Conservation (phyloP, 2,888 invertebrate genomes). For the Hyppa rectilinea region DNA sequence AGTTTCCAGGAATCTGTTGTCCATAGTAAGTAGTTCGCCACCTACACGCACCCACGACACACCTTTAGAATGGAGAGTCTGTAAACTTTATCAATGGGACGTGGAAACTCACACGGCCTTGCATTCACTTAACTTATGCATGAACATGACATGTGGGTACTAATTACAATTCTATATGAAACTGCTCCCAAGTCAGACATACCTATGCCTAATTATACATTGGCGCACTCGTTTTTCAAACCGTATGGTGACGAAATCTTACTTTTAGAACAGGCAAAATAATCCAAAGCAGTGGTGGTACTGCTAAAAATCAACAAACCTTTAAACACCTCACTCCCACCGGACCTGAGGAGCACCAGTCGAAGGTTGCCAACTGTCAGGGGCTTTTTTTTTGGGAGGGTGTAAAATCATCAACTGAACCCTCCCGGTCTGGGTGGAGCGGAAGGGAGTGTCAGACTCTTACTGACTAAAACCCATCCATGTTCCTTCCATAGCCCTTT, state of each 20-base stretch:
- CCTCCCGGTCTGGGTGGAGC: no score
- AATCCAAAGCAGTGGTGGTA: neutral
- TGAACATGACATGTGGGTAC: no score
- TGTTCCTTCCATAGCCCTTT: no score
- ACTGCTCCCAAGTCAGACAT: neutral
- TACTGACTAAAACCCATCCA: no score
- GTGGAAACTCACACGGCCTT: neutral
- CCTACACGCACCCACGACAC: no score
- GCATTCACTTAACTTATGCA: neutral
- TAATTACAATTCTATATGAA: no score
- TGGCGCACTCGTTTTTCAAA: neutral
- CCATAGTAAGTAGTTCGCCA: neutral
- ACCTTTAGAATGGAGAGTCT: neutral
- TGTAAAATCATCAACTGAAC: no score
- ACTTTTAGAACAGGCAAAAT: neutral
- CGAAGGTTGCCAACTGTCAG: no score
- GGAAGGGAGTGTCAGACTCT: no score
- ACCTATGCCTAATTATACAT: neutral
- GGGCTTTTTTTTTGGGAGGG: no score
- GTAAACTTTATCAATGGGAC: neutral
- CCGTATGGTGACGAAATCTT: neutral
- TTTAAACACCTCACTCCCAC: neutral
- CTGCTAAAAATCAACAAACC: no score
- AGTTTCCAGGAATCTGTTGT: neutral
- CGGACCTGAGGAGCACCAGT: no score